Conservation (phyloP, 2,888 invertebrate species). For the Ditula angustiorana region DNA sequence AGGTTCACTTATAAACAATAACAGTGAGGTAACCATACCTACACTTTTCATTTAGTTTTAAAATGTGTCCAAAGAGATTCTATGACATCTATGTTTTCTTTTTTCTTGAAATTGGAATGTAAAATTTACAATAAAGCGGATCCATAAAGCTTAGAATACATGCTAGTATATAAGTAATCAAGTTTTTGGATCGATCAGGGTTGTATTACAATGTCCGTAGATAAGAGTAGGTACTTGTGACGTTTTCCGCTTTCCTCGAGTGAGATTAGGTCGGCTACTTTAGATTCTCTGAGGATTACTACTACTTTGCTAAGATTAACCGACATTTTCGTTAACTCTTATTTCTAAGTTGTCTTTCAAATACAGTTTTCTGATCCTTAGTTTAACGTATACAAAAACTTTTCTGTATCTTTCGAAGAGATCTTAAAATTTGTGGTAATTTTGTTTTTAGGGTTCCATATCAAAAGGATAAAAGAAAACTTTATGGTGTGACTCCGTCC, state of each 20-base stretch:
- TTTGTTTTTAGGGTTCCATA: too few relatives aligned
- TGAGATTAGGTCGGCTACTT: slow-evolving; percentile 16
- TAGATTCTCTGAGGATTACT: slow-evolving; percentile 21
- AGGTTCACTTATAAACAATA: not conserved
- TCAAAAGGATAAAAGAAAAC: too few relatives aligned
- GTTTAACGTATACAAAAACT: not conserved
- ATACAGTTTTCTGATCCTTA: slow-evolving; percentile 24
- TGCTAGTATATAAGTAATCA: too few relatives aligned
- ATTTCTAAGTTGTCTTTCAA: slow-evolving; percentile 37
- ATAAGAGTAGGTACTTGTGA: not conserved
- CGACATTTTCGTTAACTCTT: slow-evolving; percentile 28
- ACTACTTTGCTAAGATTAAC: slow-evolving; percentile 31
- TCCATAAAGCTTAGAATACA: too few relatives aligned
- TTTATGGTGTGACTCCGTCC: too few relatives aligned
- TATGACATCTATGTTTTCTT: not conserved
- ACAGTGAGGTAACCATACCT: not conserved
- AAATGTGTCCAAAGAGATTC: slow-evolving; percentile 15
- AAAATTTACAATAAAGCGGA: too few relatives aligned
- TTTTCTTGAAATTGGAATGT: not conserved
- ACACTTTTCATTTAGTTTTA: not conserved
- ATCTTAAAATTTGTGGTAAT: not conserved
- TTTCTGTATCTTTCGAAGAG: not conserved
- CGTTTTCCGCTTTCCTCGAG: slow-evolving; percentile 13
- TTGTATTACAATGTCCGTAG: not conserved
- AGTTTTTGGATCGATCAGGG: not conserved